A percentile compares a stretch with the other conserved stretches of the same genome.
These are phyloP conservation scores for Oscheius sp. DNA, from an alignment of 2,888 invertebrate species.

Conservation along the genomic window DNA sequence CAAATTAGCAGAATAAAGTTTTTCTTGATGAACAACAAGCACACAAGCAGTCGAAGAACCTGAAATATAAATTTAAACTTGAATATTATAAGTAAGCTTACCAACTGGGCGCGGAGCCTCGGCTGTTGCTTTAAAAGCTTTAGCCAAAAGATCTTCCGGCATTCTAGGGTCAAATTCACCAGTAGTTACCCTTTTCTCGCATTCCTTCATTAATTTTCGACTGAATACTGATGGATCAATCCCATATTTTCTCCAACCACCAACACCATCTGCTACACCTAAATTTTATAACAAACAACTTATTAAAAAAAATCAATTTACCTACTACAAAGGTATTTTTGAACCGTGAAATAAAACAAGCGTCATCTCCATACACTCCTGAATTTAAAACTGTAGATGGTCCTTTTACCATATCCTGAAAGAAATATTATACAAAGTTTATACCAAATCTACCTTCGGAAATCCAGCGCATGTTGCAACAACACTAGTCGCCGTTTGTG, in stretches of 20 bases:
- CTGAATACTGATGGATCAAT: constrained; percentile 97
- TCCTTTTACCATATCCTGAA: constrained; percentile 58
- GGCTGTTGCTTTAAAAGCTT: constrained; percentile 65
- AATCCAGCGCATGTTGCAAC: constrained; percentile 69
- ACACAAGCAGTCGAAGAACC: constrained; percentile 96
- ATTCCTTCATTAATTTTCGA: constrained; percentile 88
- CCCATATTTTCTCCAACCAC: constrained; percentile 97
- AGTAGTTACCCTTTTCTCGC: constrained; percentile 66
- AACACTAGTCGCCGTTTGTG: constrained; percentile 45
- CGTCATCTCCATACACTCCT: constrained; percentile 96
- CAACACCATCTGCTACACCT: constrained; percentile 99
- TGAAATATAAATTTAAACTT: constrained; percentile 6
- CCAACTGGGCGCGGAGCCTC: constrained; percentile 68
- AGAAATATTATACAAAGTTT: not conserved
- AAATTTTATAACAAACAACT: not conserved
- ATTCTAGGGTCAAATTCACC: constrained; percentile 84
- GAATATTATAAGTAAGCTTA: constrained; percentile 29
- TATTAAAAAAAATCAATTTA: constrained; percentile 75
- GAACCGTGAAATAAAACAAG: constrained; percentile 87
- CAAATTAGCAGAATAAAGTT: constrained; percentile 94
- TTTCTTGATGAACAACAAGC: constrained; percentile 89
- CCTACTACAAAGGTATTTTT: constrained; percentile 91
- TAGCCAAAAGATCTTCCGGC: constrained; percentile 68
- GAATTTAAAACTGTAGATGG: constrained; percentile 73
- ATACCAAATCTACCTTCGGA: constrained; percentile 58